Evolutionary conservation across 2,888 invertebrate genomes (phyloP), one percentile per base, ranked within the genome.

Genomic region (Eristalinus sepulchralis): DNA sequence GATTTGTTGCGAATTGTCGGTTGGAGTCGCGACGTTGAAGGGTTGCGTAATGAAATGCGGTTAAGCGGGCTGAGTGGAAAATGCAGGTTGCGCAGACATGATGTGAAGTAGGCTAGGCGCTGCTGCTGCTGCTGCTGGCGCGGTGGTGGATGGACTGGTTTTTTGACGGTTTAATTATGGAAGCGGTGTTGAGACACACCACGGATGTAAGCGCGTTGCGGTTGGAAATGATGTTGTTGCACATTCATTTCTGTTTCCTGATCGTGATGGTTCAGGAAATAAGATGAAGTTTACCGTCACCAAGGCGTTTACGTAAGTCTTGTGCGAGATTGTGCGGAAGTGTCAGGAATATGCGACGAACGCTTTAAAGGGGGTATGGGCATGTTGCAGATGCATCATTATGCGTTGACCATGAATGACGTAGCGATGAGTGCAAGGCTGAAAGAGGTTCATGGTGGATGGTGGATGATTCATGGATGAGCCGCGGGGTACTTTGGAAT

Each of bases 71-170:
- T 67, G 63, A 62, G 53, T 77, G 67, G 64, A 57, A 77, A 84
- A 84, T 84, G 71, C 84, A 84, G 76, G 84, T 76, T 81, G 76
- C 72, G 57, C 80, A 81, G 81, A 72, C 68, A 62, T 82, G 85
- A 81, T 77, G 64, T 85, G 68, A 77, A 85, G 85, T 85, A 85
- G 85, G 82, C 81, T 85, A 85, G 55, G 39, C 36, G 17, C 1
- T 17, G 13, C 17, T 34, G n/a, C n/a, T n/a, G n/a, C n/a, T n/a
- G n/a, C n/a, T n/a, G n/a, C n/a, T n/a, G n/a, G n/a, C n/a, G n/a
- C n/a, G n/a, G n/a, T n/a, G n/a, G n/a, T n/a, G 59, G 39, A 24
- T 64, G 34, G 57, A 66, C 63, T 60, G 64, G 79, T 79, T 79
- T 53, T 0, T 1, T 11, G 24, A 11, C 9, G 57, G 22, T 57